Base-by-base conservation (phyloP, 2,888 invertebrate genomes). In the Phoenoteleia sp. region DNA sequence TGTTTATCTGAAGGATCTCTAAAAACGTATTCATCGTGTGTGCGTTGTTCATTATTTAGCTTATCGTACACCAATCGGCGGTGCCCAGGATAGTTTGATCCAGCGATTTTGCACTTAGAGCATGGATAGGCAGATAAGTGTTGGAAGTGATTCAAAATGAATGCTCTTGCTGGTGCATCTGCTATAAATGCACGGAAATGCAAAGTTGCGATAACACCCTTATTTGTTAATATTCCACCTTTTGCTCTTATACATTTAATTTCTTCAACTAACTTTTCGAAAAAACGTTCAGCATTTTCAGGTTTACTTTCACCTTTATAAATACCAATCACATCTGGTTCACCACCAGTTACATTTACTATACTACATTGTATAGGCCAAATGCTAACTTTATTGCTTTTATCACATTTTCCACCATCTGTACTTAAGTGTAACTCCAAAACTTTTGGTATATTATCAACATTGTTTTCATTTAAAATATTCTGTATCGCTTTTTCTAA, bases 291-390 rank as follows among this genome's bases (percentile, higher is more conserved):
- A 21, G 39, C 52, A 21, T 75, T 29, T 29, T 52, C 45, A 6
- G 75, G 75, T 54, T 75, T 75, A 23, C 25, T 54, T 25, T 25
- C 19, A 17, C 75, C 64, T 21, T 13, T 21, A 29, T 54, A 75
- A 15, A 75, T 66, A 5, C 75, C 75, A 6, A 66, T 39, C 13
- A 64, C 45, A 23, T 56, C 54, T 5, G 64, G 42, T 17, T 56
- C 54, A 39, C 45, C 54, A 3, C 21, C 4, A 17, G 3, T 13
- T 4, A 56, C 54, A 25, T 75, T 75, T 3, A 27, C 39, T 7
- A 64, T 17, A 45, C 64, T 39, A 9, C 45, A 64, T 29, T 75
- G 75, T 29, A 75, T 64, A 0, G 75, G 75, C 64, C 75, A 75
- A 42, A 64, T 49, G 3, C 21, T 25, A 17, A 75, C 64, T 29